Conservation (phyloP, 2,113 vertebrate species). For the Stegastes partitus region DNA sequence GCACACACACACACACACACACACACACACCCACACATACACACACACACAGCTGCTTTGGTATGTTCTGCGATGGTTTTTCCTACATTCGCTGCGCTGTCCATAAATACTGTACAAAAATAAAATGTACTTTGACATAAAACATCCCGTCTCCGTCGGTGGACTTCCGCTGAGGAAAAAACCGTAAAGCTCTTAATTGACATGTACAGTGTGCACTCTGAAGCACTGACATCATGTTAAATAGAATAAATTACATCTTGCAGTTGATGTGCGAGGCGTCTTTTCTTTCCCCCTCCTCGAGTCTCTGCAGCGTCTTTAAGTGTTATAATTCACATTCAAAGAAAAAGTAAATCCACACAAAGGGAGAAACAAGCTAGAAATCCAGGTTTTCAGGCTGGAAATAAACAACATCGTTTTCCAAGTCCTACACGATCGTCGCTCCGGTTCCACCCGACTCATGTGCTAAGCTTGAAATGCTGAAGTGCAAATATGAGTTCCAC, state of each 20-base stretch:
- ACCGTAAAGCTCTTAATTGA: slow-evolving; percentile 29
- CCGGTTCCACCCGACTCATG: background rate
- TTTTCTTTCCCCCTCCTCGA: background rate
- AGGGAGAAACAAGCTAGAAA: background rate
- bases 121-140: slow-evolving; percentile 51
- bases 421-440: background rate
- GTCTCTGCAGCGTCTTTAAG: slow-evolving; percentile 5
- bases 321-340: slow-evolving; percentile 24
- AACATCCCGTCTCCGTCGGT: background rate
- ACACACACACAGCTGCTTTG: slow-evolving; percentile 52
- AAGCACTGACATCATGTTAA: slow-evolving; percentile 45
- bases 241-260: slow-evolving; percentile 58
- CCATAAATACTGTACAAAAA: slow-evolving; percentile 78
- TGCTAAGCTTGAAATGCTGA: background rate
- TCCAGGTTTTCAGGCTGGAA: slow-evolving; percentile 12
- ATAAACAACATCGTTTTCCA: background rate
- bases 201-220: slow-evolving; percentile 8
- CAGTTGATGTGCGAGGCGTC: slow-evolving; percentile 1
- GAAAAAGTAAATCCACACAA: background rate
- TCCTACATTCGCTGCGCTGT: slow-evolving; percentile 49
- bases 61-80: slow-evolving; percentile 7
- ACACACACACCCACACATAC: too few species aligned
- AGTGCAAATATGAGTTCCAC: background rate
- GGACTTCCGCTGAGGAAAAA: slow-evolving; percentile 32
- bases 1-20: too few species aligned